Evolutionary conservation across 2,888 invertebrate species (phyloP), one percentile per base, ranked within the genome.

Genomic region (Pyralis farinalis): DNA sequence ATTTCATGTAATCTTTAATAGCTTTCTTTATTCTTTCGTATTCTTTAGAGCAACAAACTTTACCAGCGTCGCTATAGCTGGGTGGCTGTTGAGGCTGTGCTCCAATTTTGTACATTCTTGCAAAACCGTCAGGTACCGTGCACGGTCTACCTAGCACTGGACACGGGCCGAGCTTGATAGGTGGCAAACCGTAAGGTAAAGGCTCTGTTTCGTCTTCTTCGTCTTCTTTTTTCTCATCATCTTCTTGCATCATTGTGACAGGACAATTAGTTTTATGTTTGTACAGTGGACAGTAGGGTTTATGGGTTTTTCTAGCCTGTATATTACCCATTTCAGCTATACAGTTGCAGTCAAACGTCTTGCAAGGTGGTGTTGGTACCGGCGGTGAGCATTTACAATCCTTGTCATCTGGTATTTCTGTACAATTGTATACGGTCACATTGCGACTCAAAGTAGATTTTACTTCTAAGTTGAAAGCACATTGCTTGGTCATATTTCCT

Each of bases 41-140:
- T 53, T 88, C 87, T 50, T 80, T 86, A 0, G 88, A 85, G 53
- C 88, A 88, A 49, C 88, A 88, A 5, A 88, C 74, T 70, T 87
- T 87, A 4, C 87, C 87, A 1, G 80, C 80, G 12, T 82, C 73
- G 34, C 71, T 74, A 46, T 81, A 82, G 47, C 85, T 87, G 0
- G 78, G 75, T 5, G 84, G 86, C 38, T 58, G 56, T 1, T 70
- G 42, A 27, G 83, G 72, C 39, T 71, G 44, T 7, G 58, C 71
- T 27, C 76, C 86, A 11, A 59, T 79, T 45, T 70, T 87, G 44
- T 87, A 87, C 87, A 88, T 87, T 47, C 74, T 79, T 9, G 85
- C 76, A 40, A 85, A 88, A 10, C 88, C 88, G 43, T 88, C 87
- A 8, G 87, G 82, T 1, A 77, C 74, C 8, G 77, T 55, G 43